Evolutionary conservation across 1,140 invertebrate species (phyloP), one percentile per base, ranked within the genome.

Genomic region (Frieseomelitta varia): DNA sequence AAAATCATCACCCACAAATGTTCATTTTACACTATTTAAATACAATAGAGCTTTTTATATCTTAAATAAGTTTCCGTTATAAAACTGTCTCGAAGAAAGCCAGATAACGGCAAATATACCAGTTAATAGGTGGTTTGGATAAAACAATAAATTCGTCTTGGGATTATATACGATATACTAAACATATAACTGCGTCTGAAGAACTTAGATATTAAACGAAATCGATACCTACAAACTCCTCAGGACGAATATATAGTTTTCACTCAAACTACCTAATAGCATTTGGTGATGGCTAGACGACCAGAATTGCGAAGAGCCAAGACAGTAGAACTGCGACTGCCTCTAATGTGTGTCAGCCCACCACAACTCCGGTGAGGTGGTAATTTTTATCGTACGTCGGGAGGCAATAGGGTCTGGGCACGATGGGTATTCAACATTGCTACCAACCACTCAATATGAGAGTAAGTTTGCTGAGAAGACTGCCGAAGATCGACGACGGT

Each of bases 1-100:
- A 93, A 92, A 92, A 93, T 91, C 90, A 92, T 94, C 93, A 93
- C 92, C 92, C 93, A 94, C 92, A 93, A 92, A 93, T 93, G 93
- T 94, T 90, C 94, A 94, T 95, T 94, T 94, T 94, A 95, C 94
- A 95, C 93, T 94, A 94, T 94, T 95, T 95, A 94, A 95, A 95
- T 94, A 94, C 92, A 94, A 94, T 94, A 94, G 91, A 94, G 89
- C 92, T 95, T 95, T 94, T 92, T 93, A 91, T 91, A 93, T 94
- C 92, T 94, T 94, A 95, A 94, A 95, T 94, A 95, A 94, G 93
- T 95, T 94, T 94, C 91, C 87, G 78, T 92, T 95, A 94, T 91
- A 94, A 94, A 95, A 94, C 87, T 92, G 92, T 94, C 91, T 90
- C 92, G 91, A 93, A 91, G 90, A 94, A 93, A 94, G 92, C 91